Percentiles rank a stretch among this genome's conserved stretches.
These are phyloP conservation scores for Cyclargus thomasi DNA, from an alignment of 1,140 invertebrate genomes.

Conservation along the genomic window DNA sequence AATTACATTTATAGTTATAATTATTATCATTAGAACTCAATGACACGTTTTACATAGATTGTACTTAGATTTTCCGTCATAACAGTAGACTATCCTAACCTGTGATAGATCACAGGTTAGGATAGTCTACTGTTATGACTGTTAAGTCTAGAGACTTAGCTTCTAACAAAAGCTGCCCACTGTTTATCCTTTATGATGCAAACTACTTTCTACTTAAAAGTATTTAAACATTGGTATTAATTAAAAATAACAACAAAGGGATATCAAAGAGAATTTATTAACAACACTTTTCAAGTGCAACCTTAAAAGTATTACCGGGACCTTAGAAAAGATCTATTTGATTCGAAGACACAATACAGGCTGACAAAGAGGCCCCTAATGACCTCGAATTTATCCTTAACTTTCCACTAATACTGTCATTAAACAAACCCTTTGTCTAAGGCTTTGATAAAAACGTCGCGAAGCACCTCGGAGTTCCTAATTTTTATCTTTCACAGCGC, in stretches of 20 bases:
- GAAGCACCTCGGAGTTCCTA: constrained; percentile 59
- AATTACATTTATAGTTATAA: too few species aligned
- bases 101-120: too few species aligned
- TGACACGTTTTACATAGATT: too few species aligned
- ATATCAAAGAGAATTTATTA: neutral
- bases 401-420: constrained; percentile 70
- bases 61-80: too few species aligned
- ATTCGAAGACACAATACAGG: constrained; percentile 45
- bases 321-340: neutral
- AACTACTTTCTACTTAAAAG: too few species aligned
- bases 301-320: neutral
- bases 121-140: too few species aligned
- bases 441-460: constrained; percentile 66
- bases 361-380: constrained; percentile 62
- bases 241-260: neutral
- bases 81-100: too few species aligned
- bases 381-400: constrained; percentile 67
- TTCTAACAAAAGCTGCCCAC: too few species aligned
- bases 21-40: too few species aligned
- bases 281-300: constrained; percentile 1
- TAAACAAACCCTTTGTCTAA: constrained; percentile 70
- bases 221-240: too few species aligned
- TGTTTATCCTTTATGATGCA: too few species aligned
- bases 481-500: constrained; percentile 63
- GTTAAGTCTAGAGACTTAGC: too few species aligned